Base-by-base conservation (phyloP, 2,797 vertebrate species). In the Silurus lanzhouensis region DNA sequence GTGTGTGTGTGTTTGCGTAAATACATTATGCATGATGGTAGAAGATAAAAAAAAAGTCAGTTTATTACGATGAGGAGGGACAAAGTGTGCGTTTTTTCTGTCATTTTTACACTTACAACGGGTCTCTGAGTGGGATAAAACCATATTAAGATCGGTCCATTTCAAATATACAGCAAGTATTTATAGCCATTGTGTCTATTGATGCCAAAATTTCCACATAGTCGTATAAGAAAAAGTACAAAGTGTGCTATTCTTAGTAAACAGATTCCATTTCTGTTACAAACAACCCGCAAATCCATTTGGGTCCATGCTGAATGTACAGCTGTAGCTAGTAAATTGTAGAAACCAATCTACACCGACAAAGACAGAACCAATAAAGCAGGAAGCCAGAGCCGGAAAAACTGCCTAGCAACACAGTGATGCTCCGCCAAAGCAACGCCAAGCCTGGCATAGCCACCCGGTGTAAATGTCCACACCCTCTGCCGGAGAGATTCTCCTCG, bases 361-460 rank as follows among this genome's bases (percentile, higher is more conserved):
- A 86, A 88, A 87, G 80, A 81, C 71, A 83, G 79, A 86, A 81
- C 63, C 84, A 63, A 61, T n/a, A 60, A 83, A 87, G 89, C 86
- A 82, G 63, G 82, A 84, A 76, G 87, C 89, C 86, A 86, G 48
- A 84, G 86, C 44, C 25, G 83, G 71, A 83, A 80, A 84, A 86
- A 87, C 83, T 90, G 89, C 89, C 86, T 90, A 90, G 89, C 89
- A 90, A 90, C 89, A 90, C 79, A 44, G n/a, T 38, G 19, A 81
- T 66, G 76, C 82, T 60, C 72, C 72, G 68, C 87, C 84, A 82
- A 88, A 82, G 86, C 86, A 79, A 83, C 81, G 86, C 87, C 87
- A 90, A 84, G 82, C 9, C 83, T 90, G 87, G 87, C 89, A 86
- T 58, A 83, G 80, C 86, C 68, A 74, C 79, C 87, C 63, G 8